Evolutionary conservation across 2,888 invertebrate species (phyloP).

Genomic region (Punctoribates punctum): DNA sequence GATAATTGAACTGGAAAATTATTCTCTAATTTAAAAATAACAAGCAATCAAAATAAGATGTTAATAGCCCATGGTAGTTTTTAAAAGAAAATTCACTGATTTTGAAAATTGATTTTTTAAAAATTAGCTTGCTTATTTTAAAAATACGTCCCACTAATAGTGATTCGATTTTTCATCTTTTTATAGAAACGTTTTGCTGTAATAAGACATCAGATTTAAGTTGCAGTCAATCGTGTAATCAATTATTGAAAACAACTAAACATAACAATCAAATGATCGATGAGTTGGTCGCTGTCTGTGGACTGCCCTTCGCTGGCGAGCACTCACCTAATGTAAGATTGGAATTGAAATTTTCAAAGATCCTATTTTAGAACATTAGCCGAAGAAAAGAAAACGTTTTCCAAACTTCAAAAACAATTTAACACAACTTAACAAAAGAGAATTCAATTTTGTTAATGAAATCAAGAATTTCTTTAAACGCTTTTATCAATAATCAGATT

Average conservation of each 20-base stretch:
- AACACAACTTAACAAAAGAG: not conserved
- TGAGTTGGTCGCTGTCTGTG: slow-evolving; percentile 12
- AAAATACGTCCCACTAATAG: not conserved
- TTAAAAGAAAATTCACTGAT: no score
- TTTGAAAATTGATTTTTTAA: not conserved
- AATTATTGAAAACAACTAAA: slow-evolving; percentile 9
- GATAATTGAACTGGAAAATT: no score
- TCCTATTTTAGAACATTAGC: not conserved
- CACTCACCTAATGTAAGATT: slow-evolving; percentile 12
- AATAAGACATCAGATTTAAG: slow-evolving; percentile 11
- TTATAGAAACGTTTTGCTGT: not conserved
- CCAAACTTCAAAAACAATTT: not conserved
- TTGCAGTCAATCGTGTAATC: slow-evolving; percentile 15
- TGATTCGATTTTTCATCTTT: not conserved
- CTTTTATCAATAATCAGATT: no score
- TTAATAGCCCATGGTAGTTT: no score
- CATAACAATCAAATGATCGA: not conserved
- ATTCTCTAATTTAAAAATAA: no score
- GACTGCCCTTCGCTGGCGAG: not conserved
- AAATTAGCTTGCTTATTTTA: not conserved
- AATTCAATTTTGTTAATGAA: no score
- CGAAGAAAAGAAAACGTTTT: not conserved
- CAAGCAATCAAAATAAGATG: no score
- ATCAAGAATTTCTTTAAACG: no score
- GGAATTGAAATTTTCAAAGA: no score